Base-by-base conservation (phyloP, 2,113 vertebrate genomes). In the Ctenomys sociabilis region DNA sequence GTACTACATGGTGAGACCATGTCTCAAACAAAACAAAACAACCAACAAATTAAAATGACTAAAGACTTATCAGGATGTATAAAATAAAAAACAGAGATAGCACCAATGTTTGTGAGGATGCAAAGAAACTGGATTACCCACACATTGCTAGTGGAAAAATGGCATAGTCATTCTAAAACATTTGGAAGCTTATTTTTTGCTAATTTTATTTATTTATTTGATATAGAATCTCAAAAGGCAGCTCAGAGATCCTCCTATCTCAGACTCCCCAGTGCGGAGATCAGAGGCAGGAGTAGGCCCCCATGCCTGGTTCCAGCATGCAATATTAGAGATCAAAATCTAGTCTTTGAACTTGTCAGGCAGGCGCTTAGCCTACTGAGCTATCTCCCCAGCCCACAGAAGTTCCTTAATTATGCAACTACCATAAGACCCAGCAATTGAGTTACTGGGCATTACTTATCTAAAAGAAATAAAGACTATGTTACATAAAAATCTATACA, bases 21-120 rank as follows among this genome's bases (percentile, higher is more conserved):
- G 45, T 78, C 75, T 30, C 75, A 78, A 78, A 78, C 35, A 70
- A 70, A 70, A 70, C 35, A 70, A n/a, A n/a, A 9, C 35, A 7
- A 17, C 7, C 68, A 70, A 70, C 68, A 78, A 30, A 49, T 12
- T 49, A 40, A 14, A 78, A 45, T 78, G 28, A 78, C 24, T 61
- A 85, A 1, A 94, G 2, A 75, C 2, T 35, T 85, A 49, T 64
- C 30, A 40, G n/a, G 22, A 66, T 61, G 45, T 54, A 45, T 66
- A 88, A 94, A 77, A 91, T 90, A 89, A 95, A 89, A 94, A 77
- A 70, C 5, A 80, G 4, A 45, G 21, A 61, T 70, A 95, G 66
- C 32, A 85, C 4, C 70, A 90, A 87, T 68, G 52, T 32, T 52
- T 16, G 16, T 57, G 37, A 78, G n/a, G 17, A 61, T 52, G 26